Percentiles rank a stretch among this genome's conserved stretches.
Evolutionary conservation across 2,888 invertebrate genomes (phyloP).

Genomic region (Leucoma salicis): DNA sequence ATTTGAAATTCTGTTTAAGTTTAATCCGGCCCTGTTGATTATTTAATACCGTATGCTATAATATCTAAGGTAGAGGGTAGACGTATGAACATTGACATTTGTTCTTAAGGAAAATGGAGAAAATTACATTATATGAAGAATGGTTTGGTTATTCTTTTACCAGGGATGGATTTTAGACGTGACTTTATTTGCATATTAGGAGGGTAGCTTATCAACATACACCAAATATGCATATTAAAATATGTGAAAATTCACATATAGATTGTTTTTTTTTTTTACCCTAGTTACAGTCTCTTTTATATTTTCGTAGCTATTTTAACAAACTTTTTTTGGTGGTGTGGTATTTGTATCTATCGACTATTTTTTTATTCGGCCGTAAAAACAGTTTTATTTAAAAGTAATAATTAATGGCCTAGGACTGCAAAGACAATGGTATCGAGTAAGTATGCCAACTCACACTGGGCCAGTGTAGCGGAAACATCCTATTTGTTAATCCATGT

Average conservation of each 20-base stretch:
- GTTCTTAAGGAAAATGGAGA: constrained; percentile 63
- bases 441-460: no score
- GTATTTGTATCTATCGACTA: no score
- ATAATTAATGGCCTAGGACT: no score
- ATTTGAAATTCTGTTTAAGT: no score
- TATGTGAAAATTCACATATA: constrained; percentile 20
- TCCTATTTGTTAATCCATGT: no score
- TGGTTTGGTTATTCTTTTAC: constrained; percentile 18
- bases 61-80: constrained; percentile 38
- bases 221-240: constrained; percentile 30
- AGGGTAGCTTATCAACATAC: constrained; percentile 12
- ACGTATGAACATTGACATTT: constrained; percentile 41
- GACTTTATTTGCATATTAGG: neutral
- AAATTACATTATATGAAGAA: constrained; percentile 35
- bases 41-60: constrained; percentile 42
- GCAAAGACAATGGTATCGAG: no score
- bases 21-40: constrained; percentile 33
- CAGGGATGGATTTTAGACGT: neutral
- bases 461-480: no score
- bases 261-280: constrained; percentile 41
- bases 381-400: no score
- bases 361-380: no score
- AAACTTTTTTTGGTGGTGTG: no score
- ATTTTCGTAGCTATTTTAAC: no score
- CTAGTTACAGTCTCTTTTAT: no score